phyloP scores from a whole-genome alignment of 2,797 vertebrate genomes.

The Otus scops region DNA sequence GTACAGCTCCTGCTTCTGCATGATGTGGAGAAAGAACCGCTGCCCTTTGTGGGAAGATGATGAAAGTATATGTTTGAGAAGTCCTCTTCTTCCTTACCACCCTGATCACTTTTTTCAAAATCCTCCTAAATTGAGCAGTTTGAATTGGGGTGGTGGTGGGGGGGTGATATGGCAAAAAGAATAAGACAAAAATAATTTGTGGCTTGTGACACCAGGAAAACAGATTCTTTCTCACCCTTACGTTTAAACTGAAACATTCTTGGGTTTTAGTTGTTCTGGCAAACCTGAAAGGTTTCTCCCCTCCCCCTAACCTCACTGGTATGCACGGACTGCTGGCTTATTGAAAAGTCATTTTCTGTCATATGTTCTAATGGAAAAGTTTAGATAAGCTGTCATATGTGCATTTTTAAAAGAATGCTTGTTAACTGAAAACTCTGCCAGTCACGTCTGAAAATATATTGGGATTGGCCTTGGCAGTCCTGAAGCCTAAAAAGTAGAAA shows the following conservation, averaged over 20 bases:
- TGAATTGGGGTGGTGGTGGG: neutral
- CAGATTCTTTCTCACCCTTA: conserved; percentile 1
- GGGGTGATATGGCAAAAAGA: neutral
- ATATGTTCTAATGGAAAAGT: conserved; percentile 50
- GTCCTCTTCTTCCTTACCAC: neutral
- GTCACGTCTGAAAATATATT: conserved; percentile 23
- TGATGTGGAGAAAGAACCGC: neutral
- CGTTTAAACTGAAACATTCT: conserved; percentile 41
- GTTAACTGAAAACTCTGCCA: conserved; percentile 20
- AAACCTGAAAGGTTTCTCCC: conserved; percentile 36
- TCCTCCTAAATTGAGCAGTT: neutral
- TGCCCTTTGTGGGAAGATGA: neutral
- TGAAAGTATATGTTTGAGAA: neutral
- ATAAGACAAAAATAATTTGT: neutral
- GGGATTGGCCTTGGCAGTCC: neutral
- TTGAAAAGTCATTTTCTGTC: conserved; percentile 64
- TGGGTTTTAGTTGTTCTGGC: conserved; percentile 51
- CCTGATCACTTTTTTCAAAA: neutral
- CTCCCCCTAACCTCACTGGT: conserved; percentile 37
- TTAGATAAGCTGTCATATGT: conserved; percentile 17
- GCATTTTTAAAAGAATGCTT: conserved; percentile 15
- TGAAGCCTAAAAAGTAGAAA: neutral
- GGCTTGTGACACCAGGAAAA: neutral
- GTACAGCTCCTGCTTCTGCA: neutral
- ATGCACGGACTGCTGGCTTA: conserved; percentile 13